Conservation (phyloP, 2,888 invertebrate genomes). For the Leptinotarsa peninsularis region DNA sequence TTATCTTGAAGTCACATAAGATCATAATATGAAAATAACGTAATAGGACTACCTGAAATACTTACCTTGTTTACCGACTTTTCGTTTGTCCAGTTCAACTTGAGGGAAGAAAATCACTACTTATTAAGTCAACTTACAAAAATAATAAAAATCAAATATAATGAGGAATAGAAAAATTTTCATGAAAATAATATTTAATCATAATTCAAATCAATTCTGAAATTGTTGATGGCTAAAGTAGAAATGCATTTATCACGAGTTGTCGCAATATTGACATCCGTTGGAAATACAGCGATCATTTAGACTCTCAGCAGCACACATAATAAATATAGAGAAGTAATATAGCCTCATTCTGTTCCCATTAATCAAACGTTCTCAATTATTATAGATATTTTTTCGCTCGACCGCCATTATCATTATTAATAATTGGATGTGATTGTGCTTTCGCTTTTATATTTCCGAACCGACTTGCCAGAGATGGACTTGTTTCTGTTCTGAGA, state of each 20-base stretch:
- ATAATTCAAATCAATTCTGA: not conserved
- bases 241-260: not conserved
- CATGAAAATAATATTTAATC: not conserved
- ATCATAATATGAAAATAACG: too few relatives aligned
- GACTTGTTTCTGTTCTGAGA: not conserved
- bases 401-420: constrained; percentile 19
- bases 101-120: too few relatives aligned
- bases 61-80: too few relatives aligned
- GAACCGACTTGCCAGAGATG: not conserved
- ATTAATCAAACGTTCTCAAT: constrained; percentile 3
- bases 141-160: too few relatives aligned
- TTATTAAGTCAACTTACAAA: too few relatives aligned
- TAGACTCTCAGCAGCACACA: not conserved
- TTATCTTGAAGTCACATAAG: too few relatives aligned
- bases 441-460: constrained; percentile 3
- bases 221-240: not conserved
- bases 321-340: not conserved
- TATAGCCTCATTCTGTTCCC: constrained; percentile 11
- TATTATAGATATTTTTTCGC: constrained; percentile 15
- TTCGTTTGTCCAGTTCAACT: too few relatives aligned
- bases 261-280: not conserved
- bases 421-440: constrained; percentile 12
- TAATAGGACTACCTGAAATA: too few relatives aligned
- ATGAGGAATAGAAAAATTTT: too few relatives aligned
- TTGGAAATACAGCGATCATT: not conserved